phyloP scores from a whole-genome alignment of 2,888 invertebrate species.

The Tanytarsus gracilentus region DNA sequence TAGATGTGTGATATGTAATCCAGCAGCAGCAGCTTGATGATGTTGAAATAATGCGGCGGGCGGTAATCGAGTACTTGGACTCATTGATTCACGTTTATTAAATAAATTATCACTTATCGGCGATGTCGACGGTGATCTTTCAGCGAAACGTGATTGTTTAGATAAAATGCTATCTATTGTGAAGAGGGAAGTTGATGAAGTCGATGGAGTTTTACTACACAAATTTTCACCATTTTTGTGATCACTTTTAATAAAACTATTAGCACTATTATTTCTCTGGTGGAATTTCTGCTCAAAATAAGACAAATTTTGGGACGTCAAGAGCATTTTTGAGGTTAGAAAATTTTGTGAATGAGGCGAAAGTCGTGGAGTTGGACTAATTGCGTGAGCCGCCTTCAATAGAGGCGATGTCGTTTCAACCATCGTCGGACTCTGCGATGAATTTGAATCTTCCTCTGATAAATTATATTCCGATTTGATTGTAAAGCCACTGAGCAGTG shows the following conservation, averaged over 20 bases:
- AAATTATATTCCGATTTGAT: constrained; percentile 26
- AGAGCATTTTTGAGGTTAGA: constrained; percentile 16
- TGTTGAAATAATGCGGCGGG: constrained; percentile 50
- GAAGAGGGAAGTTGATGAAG: constrained; percentile 57
- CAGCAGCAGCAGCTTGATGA: constrained; percentile 54
- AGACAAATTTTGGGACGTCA: constrained; percentile 20
- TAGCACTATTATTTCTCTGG: no score
- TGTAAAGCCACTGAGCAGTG: constrained; percentile 19
- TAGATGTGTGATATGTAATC: constrained; percentile 28
- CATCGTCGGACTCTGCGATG: constrained; percentile 31
- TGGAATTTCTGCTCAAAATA: constrained; percentile 18
- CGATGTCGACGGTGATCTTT: constrained; percentile 48
- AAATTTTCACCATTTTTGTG: constrained; percentile 24
- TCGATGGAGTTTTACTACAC: constrained; percentile 30
- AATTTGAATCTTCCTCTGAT: constrained; percentile 13
- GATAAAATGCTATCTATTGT: constrained; percentile 82
- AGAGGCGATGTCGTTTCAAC: constrained; percentile 32
- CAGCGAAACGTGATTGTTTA: constrained; percentile 46
- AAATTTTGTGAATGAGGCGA: constrained; percentile 28
- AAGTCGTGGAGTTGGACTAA: constrained; percentile 25
- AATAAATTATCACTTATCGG: constrained; percentile 42
- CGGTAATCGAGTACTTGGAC: constrained; percentile 44
- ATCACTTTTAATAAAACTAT: constrained; percentile 6
- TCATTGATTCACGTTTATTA: constrained; percentile 33
- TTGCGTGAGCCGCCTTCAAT: constrained; percentile 28